phyloP scores from a whole-genome alignment of 1,140 invertebrate genomes.

The Gyrodactylus bullatarudis region DNA sequence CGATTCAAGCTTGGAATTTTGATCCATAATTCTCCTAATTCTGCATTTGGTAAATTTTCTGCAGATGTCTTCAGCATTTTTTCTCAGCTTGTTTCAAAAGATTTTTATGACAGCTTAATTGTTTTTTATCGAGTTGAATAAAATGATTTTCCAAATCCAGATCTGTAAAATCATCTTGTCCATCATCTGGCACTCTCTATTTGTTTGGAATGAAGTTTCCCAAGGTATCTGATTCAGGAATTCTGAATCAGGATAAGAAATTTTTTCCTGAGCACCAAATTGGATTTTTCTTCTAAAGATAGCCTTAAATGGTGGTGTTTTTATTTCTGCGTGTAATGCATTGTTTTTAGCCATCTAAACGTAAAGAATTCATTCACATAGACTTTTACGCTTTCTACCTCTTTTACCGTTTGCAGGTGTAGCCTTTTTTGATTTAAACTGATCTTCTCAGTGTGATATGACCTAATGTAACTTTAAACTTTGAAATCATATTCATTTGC shows the following conservation, averaged over 20 bases:
- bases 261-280: neutral
- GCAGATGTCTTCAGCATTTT: neutral
- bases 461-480: too few relatives aligned
- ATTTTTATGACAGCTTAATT: neutral
- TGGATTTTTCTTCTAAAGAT: neutral
- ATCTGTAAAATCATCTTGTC: too few relatives aligned
- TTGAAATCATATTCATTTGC: too few relatives aligned
- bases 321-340: constrained; percentile 6
- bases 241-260: too few relatives aligned
- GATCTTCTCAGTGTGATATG: too few relatives aligned
- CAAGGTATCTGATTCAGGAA: too few relatives aligned
- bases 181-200: too few relatives aligned
- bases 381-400: too few relatives aligned
- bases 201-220: too few relatives aligned
- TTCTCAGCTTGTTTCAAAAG: neutral
- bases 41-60: neutral
- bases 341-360: constrained; percentile 7
- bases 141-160: neutral
- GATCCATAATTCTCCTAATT: neutral
- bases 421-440: neutral
- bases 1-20: neutral
- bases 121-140: neutral
- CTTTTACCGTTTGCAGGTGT: too few relatives aligned
- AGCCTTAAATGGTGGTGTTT: constrained; percentile 5
- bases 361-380: constrained; percentile 4